Conservation (phyloP, 23 tunicate species). For the Ciona savignyi region DNA sequence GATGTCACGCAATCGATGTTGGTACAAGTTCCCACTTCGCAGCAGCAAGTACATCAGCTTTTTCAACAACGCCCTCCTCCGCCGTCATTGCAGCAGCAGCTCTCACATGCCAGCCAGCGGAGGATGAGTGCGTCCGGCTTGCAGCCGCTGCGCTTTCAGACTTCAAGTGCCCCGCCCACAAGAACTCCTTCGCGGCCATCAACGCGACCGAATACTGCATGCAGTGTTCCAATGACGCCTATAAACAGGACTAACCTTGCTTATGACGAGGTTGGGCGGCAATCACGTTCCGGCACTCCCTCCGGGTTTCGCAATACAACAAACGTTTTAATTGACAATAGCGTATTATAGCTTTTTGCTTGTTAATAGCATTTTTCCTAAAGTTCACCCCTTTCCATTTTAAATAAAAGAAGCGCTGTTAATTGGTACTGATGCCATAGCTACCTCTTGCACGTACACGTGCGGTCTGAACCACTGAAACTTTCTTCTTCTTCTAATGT, state of each 20-base stretch:
- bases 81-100: background rate
- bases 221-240: slow-evolving; percentile 30
- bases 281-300: background rate
- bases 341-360: background rate
- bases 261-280: background rate
- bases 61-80: background rate
- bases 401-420: too few species aligned
- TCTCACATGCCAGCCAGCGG: background rate
- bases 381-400: background rate
- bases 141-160: background rate
- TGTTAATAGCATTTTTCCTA: background rate
- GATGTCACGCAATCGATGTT: background rate
- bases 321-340: background rate
- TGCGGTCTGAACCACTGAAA: background rate
- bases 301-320: background rate
- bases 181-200: slow-evolving; percentile 17
- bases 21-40: slow-evolving; percentile 13
- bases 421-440: background rate
- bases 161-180: slow-evolving; percentile 18
- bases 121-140: background rate
- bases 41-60: background rate
- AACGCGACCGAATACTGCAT: slow-evolving; percentile 43
- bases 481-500: background rate
- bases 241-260: background rate
- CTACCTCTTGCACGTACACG: background rate